Conservation (phyloP, 37 sponge, comb jelly and placozoan genomes). For the Geodia barretti region DNA sequence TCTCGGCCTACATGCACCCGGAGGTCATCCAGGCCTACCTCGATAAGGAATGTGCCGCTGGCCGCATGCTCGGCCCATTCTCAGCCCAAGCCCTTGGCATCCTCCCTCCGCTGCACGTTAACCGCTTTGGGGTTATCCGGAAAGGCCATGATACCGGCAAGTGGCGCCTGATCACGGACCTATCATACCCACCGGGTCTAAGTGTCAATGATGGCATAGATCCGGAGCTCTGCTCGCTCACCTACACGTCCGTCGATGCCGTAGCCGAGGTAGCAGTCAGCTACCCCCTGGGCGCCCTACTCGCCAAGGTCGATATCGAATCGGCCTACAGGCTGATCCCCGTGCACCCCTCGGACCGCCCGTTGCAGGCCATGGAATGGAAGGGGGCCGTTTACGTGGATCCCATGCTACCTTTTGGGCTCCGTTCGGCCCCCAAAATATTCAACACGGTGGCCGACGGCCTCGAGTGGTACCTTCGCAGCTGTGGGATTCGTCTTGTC, state of each 20-base stretch:
- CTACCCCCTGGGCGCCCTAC: constrained; percentile 4
- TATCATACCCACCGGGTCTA: too few relatives aligned
- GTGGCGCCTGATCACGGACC: background rate
- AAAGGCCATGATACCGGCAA: background rate
- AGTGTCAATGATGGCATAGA: constrained; percentile 34
- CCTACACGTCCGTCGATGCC: constrained; percentile 11
- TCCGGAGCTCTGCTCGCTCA: constrained; percentile 14
- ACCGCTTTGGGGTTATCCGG: constrained; percentile 9
- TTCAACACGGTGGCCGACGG: constrained; percentile 7
- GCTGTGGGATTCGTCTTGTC: too few relatives aligned
- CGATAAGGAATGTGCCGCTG: background rate
- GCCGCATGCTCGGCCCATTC: constrained; percentile 20
- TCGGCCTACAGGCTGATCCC: constrained; percentile 8
- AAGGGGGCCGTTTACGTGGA: background rate
- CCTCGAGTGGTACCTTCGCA: constrained; percentile 1
- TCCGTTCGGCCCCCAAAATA: constrained; percentile 12
- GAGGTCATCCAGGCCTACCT: constrained; percentile 15
- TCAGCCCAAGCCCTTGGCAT: background rate
- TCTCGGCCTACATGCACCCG: background rate
- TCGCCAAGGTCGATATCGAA: constrained; percentile 18
- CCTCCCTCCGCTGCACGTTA: constrained; percentile 14
- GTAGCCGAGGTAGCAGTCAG: background rate
- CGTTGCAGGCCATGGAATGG: constrained; percentile 8
- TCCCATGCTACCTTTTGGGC: constrained; percentile 4
- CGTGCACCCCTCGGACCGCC: constrained; percentile 6